Evolutionary conservation across 2,113 vertebrate species (phyloP).

Genomic region (Mormyrus iriodes): DNA sequence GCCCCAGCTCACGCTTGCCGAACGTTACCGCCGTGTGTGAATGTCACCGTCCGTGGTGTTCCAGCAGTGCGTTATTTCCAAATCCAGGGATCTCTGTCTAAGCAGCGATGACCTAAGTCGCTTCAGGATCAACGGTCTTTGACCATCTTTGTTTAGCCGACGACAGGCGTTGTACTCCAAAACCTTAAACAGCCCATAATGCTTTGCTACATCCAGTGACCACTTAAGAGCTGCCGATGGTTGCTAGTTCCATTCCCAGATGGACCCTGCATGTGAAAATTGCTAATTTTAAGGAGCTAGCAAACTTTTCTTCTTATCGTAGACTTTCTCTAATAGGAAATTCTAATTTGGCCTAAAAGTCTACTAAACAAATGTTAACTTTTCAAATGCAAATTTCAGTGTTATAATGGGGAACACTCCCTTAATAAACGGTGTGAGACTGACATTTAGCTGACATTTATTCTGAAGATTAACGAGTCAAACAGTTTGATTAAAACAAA

Average conservation of each 20-base stretch:
- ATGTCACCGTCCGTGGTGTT: neutral
- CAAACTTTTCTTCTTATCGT: neutral
- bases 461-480: neutral
- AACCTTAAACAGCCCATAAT: neutral
- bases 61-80: neutral
- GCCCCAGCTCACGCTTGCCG: neutral
- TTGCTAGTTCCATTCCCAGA: neutral
- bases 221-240: neutral
- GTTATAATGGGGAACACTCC: neutral
- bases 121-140: neutral
- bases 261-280: neutral
- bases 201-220: neutral
- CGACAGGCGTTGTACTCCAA: neutral
- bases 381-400: neutral
- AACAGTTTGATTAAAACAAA: neutral
- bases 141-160: neutral
- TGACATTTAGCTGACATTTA: constrained; percentile 11
- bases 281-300: neutral
- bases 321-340: neutral
- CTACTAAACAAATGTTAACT: neutral
- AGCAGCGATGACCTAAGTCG: neutral
- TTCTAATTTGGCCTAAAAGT: neutral
- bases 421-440: neutral
- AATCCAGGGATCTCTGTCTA: neutral
- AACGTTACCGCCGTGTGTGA: neutral